phyloP scores from a whole-genome alignment of 2,888 invertebrate genomes.

The Horisme vitalbata region DNA sequence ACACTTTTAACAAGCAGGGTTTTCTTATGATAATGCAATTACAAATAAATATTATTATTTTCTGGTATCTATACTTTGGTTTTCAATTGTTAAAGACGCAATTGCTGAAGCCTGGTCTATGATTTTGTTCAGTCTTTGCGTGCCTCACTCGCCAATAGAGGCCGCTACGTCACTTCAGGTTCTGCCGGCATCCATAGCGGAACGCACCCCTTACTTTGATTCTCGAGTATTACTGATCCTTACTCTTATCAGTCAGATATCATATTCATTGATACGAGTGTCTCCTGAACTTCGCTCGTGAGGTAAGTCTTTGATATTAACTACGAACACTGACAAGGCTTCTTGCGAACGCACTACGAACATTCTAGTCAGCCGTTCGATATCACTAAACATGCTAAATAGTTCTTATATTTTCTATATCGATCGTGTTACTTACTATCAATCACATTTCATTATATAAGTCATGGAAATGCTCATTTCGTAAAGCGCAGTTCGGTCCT shows the following conservation, averaged over 20 bases:
- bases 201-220: constrained; percentile 53
- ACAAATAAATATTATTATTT: background rate
- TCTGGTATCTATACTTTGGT: background rate
- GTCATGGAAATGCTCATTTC: constrained; percentile 7
- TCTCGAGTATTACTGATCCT: constrained; percentile 14
- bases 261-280: constrained; percentile 38
- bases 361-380: constrained; percentile 58
- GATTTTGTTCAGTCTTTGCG: constrained; percentile 44
- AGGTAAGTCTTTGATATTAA: constrained; percentile 49
- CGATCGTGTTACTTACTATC: constrained; percentile 54
- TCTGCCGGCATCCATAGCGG: constrained; percentile 68
- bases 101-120: constrained; percentile 17
- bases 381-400: constrained; percentile 51
- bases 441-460: constrained; percentile 22
- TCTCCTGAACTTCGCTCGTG: constrained; percentile 33
- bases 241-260: constrained; percentile 19
- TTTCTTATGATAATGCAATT: background rate
- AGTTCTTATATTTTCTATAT: constrained; percentile 44
- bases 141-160: constrained; percentile 69
- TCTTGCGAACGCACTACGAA: constrained; percentile 48
- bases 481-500: background rate
- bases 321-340: constrained; percentile 55
- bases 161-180: constrained; percentile 72
- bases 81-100: constrained; percentile 15
- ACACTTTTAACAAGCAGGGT: no score